Evolutionary conservation across 1,140 invertebrate genomes (phyloP).

Genomic region (Phenacoccus solenopsis): DNA sequence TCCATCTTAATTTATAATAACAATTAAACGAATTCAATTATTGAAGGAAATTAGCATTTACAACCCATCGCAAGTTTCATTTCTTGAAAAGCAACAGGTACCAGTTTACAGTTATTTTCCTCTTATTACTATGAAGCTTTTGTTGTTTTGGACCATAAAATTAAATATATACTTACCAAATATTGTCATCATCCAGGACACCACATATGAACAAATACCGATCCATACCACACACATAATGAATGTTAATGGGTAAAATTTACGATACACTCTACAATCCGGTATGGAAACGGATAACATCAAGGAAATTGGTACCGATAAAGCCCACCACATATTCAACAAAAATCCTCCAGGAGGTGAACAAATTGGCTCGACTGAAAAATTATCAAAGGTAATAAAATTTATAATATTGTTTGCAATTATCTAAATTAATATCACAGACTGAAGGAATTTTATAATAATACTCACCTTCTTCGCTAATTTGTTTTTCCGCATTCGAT

Average conservation of each 20-base stretch:
- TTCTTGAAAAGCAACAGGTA: no score
- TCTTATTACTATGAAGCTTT: no score
- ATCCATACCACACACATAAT: slow-evolving; percentile 55
- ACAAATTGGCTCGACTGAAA: slow-evolving; percentile 21
- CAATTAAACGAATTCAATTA: no score
- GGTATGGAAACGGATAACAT: slow-evolving; percentile 57
- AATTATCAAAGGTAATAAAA: neutral
- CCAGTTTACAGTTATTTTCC: no score
- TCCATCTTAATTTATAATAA: no score
- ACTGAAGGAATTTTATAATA: neutral
- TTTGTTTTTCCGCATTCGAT: neutral
- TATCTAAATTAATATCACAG: neutral
- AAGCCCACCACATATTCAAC: slow-evolving; percentile 39
- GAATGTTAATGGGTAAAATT: slow-evolving; percentile 47
- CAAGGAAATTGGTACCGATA: slow-evolving; percentile 56
- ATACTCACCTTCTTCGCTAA: neutral
- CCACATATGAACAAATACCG: slow-evolving; percentile 46
- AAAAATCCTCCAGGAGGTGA: slow-evolving; percentile 21
- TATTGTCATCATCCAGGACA: slow-evolving; percentile 58
- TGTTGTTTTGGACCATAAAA: no score
- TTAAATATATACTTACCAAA: slow-evolving; percentile 47
- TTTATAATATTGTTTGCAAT: neutral
- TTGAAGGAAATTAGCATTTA: no score
- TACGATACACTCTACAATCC: slow-evolving; percentile 45
- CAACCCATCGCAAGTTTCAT: no score